A percentile compares a stretch with the other conserved stretches of the same genome.
phyloP scores from a whole-genome alignment of 2,797 vertebrate genomes.

The Mionectes olivaceus region DNA sequence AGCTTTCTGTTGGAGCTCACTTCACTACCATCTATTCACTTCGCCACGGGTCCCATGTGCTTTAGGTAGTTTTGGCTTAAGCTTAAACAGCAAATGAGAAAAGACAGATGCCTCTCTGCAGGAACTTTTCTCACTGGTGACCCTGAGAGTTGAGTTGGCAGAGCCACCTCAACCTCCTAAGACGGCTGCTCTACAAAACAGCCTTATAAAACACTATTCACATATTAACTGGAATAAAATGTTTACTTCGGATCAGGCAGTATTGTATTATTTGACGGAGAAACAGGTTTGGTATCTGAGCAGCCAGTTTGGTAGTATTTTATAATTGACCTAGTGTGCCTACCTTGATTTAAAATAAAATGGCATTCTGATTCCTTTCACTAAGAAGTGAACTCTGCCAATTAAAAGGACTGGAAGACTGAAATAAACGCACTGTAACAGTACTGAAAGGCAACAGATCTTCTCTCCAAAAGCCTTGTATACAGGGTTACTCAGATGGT shows the following conservation, averaged over 20 bases:
- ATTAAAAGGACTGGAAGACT: not conserved
- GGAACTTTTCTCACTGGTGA: not conserved
- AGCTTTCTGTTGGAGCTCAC: not conserved
- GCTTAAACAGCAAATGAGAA: not conserved
- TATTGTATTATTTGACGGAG: not conserved
- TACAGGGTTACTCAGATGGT: not conserved
- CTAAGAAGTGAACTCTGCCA: not conserved
- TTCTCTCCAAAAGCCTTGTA: not conserved
- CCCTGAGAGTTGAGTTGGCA: conserved; percentile 1
- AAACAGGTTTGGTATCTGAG: not conserved
- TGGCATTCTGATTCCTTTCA: not conserved
- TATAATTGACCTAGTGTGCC: not conserved
- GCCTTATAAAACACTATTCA: not conserved
- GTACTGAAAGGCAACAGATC: not conserved
- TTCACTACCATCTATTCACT: conserved; percentile 1
- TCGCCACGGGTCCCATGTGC: not conserved
- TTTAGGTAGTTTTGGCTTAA: conserved; percentile 36
- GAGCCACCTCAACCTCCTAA: not conserved
- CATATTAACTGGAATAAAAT: not conserved
- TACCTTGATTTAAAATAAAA: not conserved
- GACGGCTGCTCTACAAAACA: not conserved
- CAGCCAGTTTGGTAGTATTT: not conserved
- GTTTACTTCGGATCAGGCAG: not conserved
- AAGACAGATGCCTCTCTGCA: conserved; percentile 55
- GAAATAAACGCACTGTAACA: not conserved